Conservation (phyloP, 2,113 vertebrate species). For the Lophotis ruficrista region DNA sequence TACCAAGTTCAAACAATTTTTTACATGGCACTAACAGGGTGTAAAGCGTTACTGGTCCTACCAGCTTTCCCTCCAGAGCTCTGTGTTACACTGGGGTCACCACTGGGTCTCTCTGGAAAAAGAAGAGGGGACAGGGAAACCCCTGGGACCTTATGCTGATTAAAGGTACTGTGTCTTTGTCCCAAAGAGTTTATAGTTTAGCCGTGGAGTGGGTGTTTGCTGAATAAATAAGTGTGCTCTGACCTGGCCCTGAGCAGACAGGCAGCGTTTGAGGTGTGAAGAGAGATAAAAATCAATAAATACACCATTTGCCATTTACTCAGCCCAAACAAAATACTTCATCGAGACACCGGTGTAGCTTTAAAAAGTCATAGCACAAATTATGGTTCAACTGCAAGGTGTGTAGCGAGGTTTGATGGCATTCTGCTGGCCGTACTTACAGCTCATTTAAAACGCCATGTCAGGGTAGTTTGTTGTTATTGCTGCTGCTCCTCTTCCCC, state of each 20-base stretch:
- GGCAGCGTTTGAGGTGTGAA: not conserved
- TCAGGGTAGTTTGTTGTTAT: not conserved
- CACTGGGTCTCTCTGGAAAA: not conserved
- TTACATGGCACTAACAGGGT: not conserved
- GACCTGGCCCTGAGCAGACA: constrained; percentile 1
- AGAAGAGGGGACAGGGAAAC: not conserved
- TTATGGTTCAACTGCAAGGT: not conserved
- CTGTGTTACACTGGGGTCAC: not conserved
- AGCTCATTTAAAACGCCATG: not conserved
- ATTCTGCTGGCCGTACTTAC: not conserved
- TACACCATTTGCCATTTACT: constrained; percentile 19
- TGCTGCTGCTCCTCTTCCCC: not conserved
- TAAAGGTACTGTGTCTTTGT: not conserved
- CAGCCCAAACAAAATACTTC: constrained; percentile 43
- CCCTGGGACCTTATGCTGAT: not conserved
- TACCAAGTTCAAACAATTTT: not conserved
- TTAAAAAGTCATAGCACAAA: not conserved
- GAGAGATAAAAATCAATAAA: constrained; percentile 48
- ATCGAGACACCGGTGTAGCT: not conserved
- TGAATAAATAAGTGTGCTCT: not conserved
- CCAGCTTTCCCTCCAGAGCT: not conserved
- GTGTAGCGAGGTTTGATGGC: not conserved
- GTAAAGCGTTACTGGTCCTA: not conserved
- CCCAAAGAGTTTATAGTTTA: not conserved
- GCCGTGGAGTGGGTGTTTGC: not conserved